Base-by-base conservation (phyloP, 2,113 vertebrate species). In the Hystrix cristata region DNA sequence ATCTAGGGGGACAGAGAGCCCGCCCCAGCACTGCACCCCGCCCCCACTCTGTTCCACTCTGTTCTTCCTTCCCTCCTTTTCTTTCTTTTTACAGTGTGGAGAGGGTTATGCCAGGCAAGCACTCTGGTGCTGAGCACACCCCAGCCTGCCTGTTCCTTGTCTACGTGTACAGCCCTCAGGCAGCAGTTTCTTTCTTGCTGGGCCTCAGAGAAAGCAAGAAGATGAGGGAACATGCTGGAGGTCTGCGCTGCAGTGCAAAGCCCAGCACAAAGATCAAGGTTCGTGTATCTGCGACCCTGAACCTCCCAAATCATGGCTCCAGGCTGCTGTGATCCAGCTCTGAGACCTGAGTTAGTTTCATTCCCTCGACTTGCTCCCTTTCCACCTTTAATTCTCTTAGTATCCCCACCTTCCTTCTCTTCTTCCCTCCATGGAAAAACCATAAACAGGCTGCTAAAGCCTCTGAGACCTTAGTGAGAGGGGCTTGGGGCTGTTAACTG, bases 111-210 rank as follows among this genome's bases (percentile, higher is more conserved):
- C 60, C 23, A 48, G 72, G 69, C 71, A 53, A 23, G 23, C 0
- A 1, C 16, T 38, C 79, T 55, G 21, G 34, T 23, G 34, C 78
- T n/a, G 23, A 46, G 16, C 21, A 10, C 1, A 4, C 12, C 55
- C 64, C 5, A 16, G 27, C 48, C 38, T 19, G 21, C 38, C 19
- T 6, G 0, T 7, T 6, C 7, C 21, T 25, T 15, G 46, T 19
- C 60, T 34, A 14, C 12, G 1, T 13, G 43, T 5, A 5, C 3
- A 48, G 91, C 12, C 34, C 9, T 0, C 3, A 15, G 38, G 27
- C 34, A 59, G 87, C 48, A 11, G 62, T 43, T 38, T 89, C 46
- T 60, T 43, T 80, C 53, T 91, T 19, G 18, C 14, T 48, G 21
- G 72, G 43, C 59, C 23, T 43, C 72, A 46, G 14, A 64, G 29